These are phyloP conservation scores for Kobus ellipsiprymnus DNA, from an alignment of 2,113 vertebrate genomes.

Conservation along the genomic window DNA sequence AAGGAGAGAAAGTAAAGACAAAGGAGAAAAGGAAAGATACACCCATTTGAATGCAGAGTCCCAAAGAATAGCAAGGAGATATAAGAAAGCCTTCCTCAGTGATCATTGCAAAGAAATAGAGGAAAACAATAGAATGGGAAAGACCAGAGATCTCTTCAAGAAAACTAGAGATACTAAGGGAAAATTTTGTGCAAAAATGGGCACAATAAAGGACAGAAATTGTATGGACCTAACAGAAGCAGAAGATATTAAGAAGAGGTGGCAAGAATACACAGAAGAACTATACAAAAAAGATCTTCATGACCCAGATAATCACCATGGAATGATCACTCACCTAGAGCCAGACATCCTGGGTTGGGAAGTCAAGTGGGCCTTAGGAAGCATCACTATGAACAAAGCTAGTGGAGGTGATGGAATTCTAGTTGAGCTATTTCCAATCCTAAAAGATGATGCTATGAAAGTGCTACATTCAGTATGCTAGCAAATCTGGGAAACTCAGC, in stretches of 20 bases:
- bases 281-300: not conserved
- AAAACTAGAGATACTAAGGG: not conserved
- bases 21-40: not conserved
- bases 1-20: not conserved
- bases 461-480: not conserved
- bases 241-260: not conserved
- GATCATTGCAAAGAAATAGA: not conserved
- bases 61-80: not conserved
- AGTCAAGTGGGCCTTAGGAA: not conserved
- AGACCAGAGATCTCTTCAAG: not conserved
- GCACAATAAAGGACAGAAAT: not conserved
- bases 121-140: not conserved
- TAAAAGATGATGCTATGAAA: not conserved
- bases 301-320: not conserved
- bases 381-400: not conserved
- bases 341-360: accelerated
- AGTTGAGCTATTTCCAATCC: not conserved
- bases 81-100: not conserved
- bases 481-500: not conserved
- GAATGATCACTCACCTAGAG: not conserved
- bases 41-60: not conserved
- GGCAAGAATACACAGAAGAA: not conserved
- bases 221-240: not conserved
- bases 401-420: not conserved
- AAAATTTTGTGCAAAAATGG: not conserved